A percentile compares a stretch with the other conserved stretches of the same genome.
phyloP scores from a whole-genome alignment of 2,888 invertebrate species.

The Drosophila birchii region DNA sequence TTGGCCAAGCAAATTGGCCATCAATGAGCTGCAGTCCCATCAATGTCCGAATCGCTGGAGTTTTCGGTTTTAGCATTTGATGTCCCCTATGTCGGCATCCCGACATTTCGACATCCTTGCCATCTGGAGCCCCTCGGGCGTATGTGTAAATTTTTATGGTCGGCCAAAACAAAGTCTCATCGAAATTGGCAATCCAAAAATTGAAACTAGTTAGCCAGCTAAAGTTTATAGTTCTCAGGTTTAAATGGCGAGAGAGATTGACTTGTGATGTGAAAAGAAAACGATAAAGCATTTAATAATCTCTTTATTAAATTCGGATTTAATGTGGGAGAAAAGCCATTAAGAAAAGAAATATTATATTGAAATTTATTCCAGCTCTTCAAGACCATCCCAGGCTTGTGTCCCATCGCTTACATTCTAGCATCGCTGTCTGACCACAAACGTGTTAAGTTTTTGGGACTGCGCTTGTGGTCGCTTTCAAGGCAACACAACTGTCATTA shows the following conservation, averaged over 20 bases:
- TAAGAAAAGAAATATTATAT: too few relatives aligned
- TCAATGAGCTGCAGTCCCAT: conserved; percentile 61
- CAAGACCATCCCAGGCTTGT: background rate
- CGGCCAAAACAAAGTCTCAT: conserved; percentile 32
- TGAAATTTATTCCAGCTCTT: background rate
- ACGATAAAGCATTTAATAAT: background rate
- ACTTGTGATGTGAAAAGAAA: background rate
- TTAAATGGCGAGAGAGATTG: background rate
- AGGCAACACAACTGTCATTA: conserved; percentile 45
- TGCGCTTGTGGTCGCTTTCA: conserved; percentile 24
- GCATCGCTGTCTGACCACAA: conserved; percentile 29
- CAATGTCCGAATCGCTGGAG: conserved; percentile 20
- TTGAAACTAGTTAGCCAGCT: background rate
- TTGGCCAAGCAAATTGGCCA: conserved; percentile 71
- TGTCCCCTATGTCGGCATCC: conserved; percentile 3
- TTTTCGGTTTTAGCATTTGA: conserved; percentile 46
- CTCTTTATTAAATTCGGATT: too few relatives aligned
- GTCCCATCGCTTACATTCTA: conserved; percentile 16
- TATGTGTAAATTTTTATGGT: conserved; percentile 41
- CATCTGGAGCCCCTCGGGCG: conserved; percentile 13
- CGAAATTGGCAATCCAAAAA: conserved; percentile 8
- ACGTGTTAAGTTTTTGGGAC: conserved; percentile 35
- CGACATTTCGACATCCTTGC: background rate
- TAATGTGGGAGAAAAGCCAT: background rate
- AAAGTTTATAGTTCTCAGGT: background rate